Percentiles rank a stretch among this genome's conserved stretches.
phyloP scores from a whole-genome alignment of 2,797 vertebrate genomes.

The Sebastes diaconus region DNA sequence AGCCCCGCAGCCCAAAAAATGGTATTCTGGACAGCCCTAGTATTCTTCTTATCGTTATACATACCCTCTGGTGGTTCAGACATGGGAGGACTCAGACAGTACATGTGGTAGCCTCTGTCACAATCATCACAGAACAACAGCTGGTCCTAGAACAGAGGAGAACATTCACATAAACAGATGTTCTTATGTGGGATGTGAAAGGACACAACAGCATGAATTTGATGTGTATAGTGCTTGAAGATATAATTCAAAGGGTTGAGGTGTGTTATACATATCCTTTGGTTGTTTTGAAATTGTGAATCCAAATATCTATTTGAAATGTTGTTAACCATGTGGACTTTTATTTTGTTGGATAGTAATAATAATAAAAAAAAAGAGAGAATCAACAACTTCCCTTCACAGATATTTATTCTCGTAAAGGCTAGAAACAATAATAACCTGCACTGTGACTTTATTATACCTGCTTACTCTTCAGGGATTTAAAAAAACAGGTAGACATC shows the following conservation, averaged over 20 bases:
- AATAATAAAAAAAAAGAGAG: not conserved
- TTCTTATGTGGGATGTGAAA: not conserved
- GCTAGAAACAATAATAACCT: not conserved
- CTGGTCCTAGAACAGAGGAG: slow-evolving; percentile 86
- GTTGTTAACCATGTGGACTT: not conserved
- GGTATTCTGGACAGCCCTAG: no score
- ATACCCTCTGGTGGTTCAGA: slow-evolving; percentile 93
- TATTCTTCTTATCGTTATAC: slow-evolving; percentile 32
- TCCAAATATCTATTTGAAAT: not conserved
- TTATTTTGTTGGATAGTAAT: not conserved
- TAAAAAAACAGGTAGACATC: not conserved
- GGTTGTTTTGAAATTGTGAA: not conserved
- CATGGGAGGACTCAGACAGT: slow-evolving; percentile 94
- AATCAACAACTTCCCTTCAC: not conserved
- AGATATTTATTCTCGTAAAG: not conserved
- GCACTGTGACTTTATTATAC: not conserved
- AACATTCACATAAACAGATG: not conserved
- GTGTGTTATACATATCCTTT: not conserved
- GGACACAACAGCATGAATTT: not conserved
- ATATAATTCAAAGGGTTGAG: not conserved
- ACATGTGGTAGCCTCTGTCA: slow-evolving; percentile 95
- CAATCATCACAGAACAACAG: slow-evolving; percentile 94
- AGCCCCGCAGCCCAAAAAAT: no score
- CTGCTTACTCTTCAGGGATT: not conserved
- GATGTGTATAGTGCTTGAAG: not conserved